Conservation (phyloP, 2,888 invertebrate genomes). For the Cataglyphis altisquamis region DNA sequence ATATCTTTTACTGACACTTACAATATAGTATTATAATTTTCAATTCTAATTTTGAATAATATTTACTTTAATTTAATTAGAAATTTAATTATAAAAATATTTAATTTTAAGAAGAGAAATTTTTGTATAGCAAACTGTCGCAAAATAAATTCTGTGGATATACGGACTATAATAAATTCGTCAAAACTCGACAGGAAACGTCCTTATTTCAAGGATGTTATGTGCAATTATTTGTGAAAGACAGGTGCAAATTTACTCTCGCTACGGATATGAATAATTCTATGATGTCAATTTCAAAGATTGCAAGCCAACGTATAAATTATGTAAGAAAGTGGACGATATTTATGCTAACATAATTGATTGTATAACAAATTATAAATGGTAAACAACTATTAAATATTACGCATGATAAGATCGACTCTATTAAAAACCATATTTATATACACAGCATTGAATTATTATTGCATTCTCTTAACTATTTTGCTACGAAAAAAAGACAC, state of each 20-base stretch:
- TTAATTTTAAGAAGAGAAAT: neutral
- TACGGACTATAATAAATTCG: neutral
- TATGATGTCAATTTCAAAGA: slow-evolving; percentile 1
- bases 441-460: neutral
- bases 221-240: neutral
- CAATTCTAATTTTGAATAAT: neutral
- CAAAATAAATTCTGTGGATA: neutral
- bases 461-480: neutral
- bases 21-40: neutral
- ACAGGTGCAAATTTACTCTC: neutral
- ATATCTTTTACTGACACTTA: neutral
- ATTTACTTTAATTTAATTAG: neutral
- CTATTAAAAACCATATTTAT: neutral
- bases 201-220: neutral
- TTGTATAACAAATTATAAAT: neutral
- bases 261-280: neutral
- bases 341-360: neutral
- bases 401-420: neutral
- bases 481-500: neutral
- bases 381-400: neutral
- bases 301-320: neutral
- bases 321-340: neutral
- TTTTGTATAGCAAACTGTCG: no score
- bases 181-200: neutral
- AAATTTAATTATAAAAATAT: neutral